Evolutionary conservation across 2,888 invertebrate species (phyloP).

Genomic region (Thera britannica): DNA sequence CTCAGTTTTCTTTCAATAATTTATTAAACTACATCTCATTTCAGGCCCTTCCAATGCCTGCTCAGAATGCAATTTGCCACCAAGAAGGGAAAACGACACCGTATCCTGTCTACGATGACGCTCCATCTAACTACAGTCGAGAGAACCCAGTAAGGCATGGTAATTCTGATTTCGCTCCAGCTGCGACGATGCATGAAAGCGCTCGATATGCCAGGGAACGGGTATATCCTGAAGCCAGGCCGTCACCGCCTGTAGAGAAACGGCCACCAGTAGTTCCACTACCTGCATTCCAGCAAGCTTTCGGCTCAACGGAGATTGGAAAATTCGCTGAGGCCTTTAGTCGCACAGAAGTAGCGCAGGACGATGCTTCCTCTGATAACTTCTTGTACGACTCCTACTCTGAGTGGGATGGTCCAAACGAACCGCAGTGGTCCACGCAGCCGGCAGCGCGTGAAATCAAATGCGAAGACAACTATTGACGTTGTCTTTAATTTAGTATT

Average conservation of each 20-base stretch:
- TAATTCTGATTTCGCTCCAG: conserved; percentile 54
- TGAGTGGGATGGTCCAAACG: conserved; percentile 74
- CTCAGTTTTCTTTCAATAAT: neutral
- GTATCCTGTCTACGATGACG: conserved; percentile 69
- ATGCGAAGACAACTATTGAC: conserved; percentile 79
- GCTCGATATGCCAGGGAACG: conserved; percentile 55
- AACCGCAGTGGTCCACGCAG: conserved; percentile 73
- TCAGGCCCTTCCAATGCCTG: conserved; percentile 63
- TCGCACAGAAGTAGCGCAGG: conserved; percentile 81
- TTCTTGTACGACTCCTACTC: conserved; percentile 73
- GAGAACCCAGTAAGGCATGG: conserved; percentile 55
- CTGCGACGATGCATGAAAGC: conserved; percentile 49
- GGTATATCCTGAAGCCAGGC: conserved; percentile 54
- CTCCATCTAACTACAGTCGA: conserved; percentile 54
- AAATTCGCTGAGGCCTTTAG: conserved; percentile 90
- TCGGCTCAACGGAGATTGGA: conserved; percentile 94
- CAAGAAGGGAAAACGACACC: conserved; percentile 72
- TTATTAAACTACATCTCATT: conserved; percentile 42
- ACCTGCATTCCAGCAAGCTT: conserved; percentile 93
- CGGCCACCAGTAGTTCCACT: conserved; percentile 85
- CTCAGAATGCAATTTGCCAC: conserved; percentile 63
- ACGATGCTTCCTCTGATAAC: conserved; percentile 66
- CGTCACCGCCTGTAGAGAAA: conserved; percentile 67
- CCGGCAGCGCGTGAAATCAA: conserved; percentile 73
- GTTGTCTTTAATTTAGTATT: conserved; percentile 63